Percentiles rank a stretch among this genome's conserved stretches.
These are phyloP conservation scores for Furnarius figulus DNA, from an alignment of 2,113 vertebrate species.

Conservation along the genomic window DNA sequence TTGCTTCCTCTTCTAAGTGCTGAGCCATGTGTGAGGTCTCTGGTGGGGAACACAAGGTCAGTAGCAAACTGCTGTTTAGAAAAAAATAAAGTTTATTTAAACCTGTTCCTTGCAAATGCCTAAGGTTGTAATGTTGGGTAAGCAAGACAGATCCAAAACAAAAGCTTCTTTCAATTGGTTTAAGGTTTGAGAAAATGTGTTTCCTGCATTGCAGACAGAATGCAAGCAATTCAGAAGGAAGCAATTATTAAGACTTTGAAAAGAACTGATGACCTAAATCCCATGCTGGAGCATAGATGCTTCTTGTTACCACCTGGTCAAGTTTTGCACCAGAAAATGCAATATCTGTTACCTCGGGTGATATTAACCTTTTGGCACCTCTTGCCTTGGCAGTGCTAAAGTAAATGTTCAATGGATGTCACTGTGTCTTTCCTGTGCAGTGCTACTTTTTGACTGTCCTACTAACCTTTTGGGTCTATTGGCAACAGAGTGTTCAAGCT, in stretches of 20 bases:
- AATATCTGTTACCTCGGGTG: not conserved
- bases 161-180: not conserved
- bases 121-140: not conserved
- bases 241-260: not conserved
- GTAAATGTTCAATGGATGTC: not conserved
- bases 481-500: not conserved
- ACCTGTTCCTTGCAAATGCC: not conserved
- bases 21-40: not conserved
- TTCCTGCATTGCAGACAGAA: not conserved
- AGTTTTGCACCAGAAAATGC: not conserved
- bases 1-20: not conserved
- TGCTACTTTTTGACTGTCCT: not conserved
- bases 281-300: not conserved
- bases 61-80: not conserved
- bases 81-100: not conserved
- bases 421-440: not conserved
- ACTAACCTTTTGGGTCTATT: not conserved
- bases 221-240: not conserved
- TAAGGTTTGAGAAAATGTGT: not conserved
- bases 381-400: not conserved
- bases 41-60: not conserved
- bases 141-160: not conserved
- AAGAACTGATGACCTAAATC: not conserved
- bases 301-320: not conserved
- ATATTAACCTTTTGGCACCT: not conserved